These are phyloP conservation scores for Pundamilia nyererei DNA, from an alignment of 2,113 vertebrate genomes.

Conservation along the genomic window DNA sequence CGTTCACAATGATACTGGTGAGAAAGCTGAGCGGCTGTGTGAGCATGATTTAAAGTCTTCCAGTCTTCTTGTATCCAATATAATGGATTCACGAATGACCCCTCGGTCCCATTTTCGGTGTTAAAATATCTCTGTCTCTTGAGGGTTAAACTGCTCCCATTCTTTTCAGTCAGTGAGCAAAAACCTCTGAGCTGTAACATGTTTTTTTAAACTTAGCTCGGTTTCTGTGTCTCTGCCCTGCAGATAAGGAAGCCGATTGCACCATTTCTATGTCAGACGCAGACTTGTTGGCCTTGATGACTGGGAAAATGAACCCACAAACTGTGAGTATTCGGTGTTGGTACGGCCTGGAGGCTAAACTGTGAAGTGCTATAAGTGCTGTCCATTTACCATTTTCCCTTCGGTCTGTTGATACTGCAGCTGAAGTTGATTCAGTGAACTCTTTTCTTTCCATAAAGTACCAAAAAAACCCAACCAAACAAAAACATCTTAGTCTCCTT, in stretches of 20 bases:
- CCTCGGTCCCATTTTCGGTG: not conserved
- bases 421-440: not conserved
- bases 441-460: not conserved
- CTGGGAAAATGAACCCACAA: constrained; percentile 93
- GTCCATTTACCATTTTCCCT: not conserved
- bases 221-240: not conserved
- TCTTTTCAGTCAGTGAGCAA: not conserved
- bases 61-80: not conserved
- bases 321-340: constrained; percentile 73
- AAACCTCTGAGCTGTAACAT: not conserved
- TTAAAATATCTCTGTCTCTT: not conserved
- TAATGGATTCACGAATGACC: not conserved
- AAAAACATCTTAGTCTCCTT: not conserved
- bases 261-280: constrained; percentile 84
- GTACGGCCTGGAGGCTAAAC: not conserved
- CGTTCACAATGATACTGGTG: constrained; percentile 82
- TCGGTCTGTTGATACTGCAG: not conserved
- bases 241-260: constrained; percentile 88
- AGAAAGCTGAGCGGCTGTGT: not conserved
- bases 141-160: not conserved
- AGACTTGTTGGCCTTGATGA: constrained; percentile 86
- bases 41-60: not conserved
- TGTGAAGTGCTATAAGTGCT: not conserved
- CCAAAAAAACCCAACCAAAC: not conserved
- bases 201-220: not conserved